Conservation (phyloP, 1,140 invertebrate species). For the Drosophila melanica region DNA sequence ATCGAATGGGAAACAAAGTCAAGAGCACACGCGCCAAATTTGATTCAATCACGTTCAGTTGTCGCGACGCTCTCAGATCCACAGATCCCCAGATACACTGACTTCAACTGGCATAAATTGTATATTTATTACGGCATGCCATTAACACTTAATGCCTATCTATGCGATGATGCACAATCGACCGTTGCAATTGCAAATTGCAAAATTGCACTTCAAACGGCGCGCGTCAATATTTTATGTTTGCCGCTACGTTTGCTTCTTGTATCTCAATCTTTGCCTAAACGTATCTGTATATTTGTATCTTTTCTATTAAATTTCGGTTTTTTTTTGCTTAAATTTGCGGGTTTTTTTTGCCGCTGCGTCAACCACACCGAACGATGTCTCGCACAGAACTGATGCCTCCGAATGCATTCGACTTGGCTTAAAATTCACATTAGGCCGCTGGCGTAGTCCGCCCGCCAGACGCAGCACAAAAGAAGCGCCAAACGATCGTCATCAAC, state of each 20-base stretch:
- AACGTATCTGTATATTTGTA: constrained; percentile 5
- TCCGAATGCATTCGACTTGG: constrained; percentile 70
- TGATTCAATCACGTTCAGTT: constrained; percentile 48
- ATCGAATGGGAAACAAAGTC: constrained; percentile 62
- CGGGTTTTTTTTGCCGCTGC: constrained; percentile 29
- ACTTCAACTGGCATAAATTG: constrained; percentile 42
- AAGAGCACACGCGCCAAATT: constrained; percentile 74
- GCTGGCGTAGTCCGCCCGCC: constrained; percentile 53
- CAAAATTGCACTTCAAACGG: constrained; percentile 33
- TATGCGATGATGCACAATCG: constrained; percentile 9
- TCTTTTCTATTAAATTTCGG: constrained; percentile 7
- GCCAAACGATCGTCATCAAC: constrained; percentile 67
- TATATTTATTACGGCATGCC: constrained; percentile 45
- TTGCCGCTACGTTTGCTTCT: neutral
- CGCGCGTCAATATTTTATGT: constrained; percentile 25
- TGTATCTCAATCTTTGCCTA: constrained; percentile 23
- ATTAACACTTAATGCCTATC: constrained; percentile 53
- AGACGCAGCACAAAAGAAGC: constrained; percentile 62
- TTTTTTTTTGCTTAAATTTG: neutral
- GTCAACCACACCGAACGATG: constrained; percentile 61
- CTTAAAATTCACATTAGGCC: constrained; percentile 77
- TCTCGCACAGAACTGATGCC: constrained; percentile 71
- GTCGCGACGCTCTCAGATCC: constrained; percentile 7
- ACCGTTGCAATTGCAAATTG: constrained; percentile 13
- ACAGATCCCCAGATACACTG: constrained; percentile 17